Evolutionary conservation across 2,113 vertebrate species (phyloP), one percentile per base, ranked within the genome.

Genomic region (Elephantulus edwardii): DNA sequence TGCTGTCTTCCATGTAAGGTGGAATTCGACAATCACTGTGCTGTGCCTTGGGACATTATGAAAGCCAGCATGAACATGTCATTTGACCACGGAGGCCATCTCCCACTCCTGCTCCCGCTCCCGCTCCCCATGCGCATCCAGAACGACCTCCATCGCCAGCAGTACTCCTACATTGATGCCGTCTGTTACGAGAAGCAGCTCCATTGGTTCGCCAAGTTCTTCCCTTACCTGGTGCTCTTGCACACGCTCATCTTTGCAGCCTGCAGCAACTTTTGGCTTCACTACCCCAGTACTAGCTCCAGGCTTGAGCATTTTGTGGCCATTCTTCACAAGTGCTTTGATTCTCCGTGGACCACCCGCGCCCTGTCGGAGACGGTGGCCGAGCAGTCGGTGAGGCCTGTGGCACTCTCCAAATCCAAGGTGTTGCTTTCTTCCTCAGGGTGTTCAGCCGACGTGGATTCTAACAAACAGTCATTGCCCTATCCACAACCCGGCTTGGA

Each of bases 131-230:
- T 97, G 33, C 96, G 97, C 85, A 97, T 98, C 92, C 97, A 97
- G 95, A 98, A 97, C 0, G 96, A 98, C 71, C 98, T 98, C 75
- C 98, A 98, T 79, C 97, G 98, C 40, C 98, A 98, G 94, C 98
- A 98, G 93, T 98, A 98, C 91, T 96, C 97, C 74, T 98, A 98
- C 68, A 98, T 98, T 0, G 98, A 98, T 8, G 97, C 98, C 0
- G 97, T 98, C 17, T 98, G 98, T 83, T 98, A 98, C 0, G 98
- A 98, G 90, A 97, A 97, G 75, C 95, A 98, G 70, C 97, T 98
- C 91, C 98, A 98, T 60, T 98, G 98, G 98, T 98, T 98, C 95
- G 98, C 98, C 74, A 98, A 98, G 97, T 98, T 98, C 94, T 98
- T 98, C 66, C 98, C 98, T 16, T 98, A 98, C 87, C 95, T 98